Conservation (phyloP, 2,888 invertebrate genomes). For the Caenorhabditis imperialis region DNA sequence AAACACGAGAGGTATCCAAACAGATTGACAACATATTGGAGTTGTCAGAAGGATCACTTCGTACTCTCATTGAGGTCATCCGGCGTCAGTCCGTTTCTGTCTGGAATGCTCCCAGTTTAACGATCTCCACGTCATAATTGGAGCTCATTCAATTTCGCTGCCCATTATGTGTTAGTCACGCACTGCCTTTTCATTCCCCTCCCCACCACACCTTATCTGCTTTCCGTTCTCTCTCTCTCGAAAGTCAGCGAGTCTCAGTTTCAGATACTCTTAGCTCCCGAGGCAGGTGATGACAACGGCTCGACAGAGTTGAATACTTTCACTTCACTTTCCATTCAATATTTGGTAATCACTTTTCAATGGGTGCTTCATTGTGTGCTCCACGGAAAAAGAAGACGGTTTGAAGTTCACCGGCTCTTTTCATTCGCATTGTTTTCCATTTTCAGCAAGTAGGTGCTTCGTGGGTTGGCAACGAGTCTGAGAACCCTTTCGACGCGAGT, state of each 20-base stretch:
- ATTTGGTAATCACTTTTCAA: conserved; percentile 44
- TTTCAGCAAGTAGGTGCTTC: conserved; percentile 68
- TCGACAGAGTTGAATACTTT: background rate
- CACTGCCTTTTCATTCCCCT: conserved; percentile 13
- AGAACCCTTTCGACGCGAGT: conserved; percentile 74
- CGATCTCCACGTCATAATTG: conserved; percentile 37
- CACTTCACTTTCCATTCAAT: conserved; percentile 6
- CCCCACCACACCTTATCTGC: conserved; percentile 15
- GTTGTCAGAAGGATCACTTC: too few relatives aligned
- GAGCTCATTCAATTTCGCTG: conserved; percentile 36
- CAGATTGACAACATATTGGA: too few relatives aligned
- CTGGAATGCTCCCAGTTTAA: background rate
- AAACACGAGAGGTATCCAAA: too few relatives aligned
- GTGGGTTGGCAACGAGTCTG: conserved; percentile 76
- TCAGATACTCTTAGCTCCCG: conserved; percentile 7
- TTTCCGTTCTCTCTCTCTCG: conserved; percentile 23
- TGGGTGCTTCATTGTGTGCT: conserved; percentile 75
- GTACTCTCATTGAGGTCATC: conserved; percentile 19
- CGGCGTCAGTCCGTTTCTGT: conserved; percentile 6
- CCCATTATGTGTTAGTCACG: conserved; percentile 35
- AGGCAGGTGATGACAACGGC: conserved; percentile 36
- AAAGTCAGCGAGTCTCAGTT: too few relatives aligned
- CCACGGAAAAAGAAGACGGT: conserved; percentile 70
- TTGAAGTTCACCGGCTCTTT: conserved; percentile 1
- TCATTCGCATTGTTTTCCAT: background rate